Evolutionary conservation across 2,888 invertebrate genomes (phyloP), one percentile per base, ranked within the genome.

Genomic region (Bruchidius siliquastri): DNA sequence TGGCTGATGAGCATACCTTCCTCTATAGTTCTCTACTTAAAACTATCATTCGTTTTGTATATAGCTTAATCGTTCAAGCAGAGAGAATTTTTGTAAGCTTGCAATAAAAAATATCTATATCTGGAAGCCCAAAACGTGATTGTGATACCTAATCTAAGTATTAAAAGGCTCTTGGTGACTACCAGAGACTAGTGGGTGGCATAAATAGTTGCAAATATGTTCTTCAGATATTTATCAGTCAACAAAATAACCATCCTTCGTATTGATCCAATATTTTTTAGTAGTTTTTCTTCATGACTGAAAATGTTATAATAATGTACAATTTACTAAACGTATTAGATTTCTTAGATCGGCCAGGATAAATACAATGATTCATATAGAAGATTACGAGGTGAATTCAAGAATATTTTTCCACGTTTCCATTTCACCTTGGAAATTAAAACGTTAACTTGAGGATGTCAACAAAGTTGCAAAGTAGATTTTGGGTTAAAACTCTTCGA

Each of bases 81-180:
- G 69, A 70, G 68, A 68, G 18, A 4, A 49, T 74, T 21, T 70
- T 32, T 32, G 18, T 75, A 72, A 72, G 68, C 20, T 32, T 32
- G 74, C 77, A 76, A 79, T 77, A 76, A 76, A 78, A 77, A 77
- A 78, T 78, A 71, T 74, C 76, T 78, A 80, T 81, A 81, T 71
- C 73, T 77, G 84, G 84, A 84, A 84, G 84, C 84, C 84, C 84
- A 80, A 82, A 83, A 81, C 77, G 83, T 83, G 83, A 83, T 83
- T 82, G 81, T 81, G 81, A 81, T 81, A 80, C 80, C 77, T 76
- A 69, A 72, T 70, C 73, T 73, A 67, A 13, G 49, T 49, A 13
- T 49, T 49, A 49, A 30, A 8, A 49, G 49, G 49, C 49, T 49
- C 49, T 49, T 49, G 49, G 49, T 49, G 49, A 49, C 49, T 49